Conservation (phyloP, 2,888 invertebrate species). For the Punctoribates punctum region DNA sequence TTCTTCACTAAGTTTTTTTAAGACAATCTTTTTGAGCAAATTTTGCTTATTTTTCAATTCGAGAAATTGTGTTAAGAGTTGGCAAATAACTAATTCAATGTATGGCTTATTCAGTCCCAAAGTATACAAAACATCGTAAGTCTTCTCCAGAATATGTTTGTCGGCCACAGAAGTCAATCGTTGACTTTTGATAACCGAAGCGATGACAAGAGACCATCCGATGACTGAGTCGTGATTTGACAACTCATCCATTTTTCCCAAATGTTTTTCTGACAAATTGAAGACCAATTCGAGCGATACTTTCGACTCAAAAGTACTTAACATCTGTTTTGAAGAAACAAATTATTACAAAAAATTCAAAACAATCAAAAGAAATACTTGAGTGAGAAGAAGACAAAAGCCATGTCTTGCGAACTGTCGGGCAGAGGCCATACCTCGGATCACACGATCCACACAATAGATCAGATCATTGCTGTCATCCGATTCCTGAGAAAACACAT, state of each 20-base stretch:
- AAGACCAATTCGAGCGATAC: constrained; percentile 52
- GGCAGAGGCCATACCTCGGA: constrained; percentile 69
- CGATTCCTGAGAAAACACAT: constrained; percentile 59
- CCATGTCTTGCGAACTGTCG: constrained; percentile 64
- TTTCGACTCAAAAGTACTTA: constrained; percentile 57
- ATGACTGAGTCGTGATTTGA: constrained; percentile 36
- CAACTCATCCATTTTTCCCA: constrained; percentile 26
- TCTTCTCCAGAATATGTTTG: not conserved
- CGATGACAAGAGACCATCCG: constrained; percentile 38
- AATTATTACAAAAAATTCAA: not conserved
- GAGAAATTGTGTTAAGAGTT: constrained; percentile 18
- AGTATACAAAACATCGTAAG: constrained; percentile 23
- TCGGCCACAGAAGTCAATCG: not conserved
- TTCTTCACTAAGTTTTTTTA: not conserved
- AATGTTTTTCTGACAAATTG: constrained; percentile 43
- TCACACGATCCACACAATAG: constrained; percentile 66
- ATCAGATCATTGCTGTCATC: constrained; percentile 59
- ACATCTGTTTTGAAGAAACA: constrained; percentile 51
- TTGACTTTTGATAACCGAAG: constrained; percentile 36
- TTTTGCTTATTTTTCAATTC: not conserved
- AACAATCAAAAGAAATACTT: constrained; percentile 37
- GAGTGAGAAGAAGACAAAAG: constrained; percentile 57
- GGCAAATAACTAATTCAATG: constrained; percentile 39
- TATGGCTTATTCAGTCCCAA: constrained; percentile 36
- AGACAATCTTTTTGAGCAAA: constrained; percentile 20